Conservation (phyloP, 2,797 vertebrate genomes). For the Oryzias sinensis region DNA sequence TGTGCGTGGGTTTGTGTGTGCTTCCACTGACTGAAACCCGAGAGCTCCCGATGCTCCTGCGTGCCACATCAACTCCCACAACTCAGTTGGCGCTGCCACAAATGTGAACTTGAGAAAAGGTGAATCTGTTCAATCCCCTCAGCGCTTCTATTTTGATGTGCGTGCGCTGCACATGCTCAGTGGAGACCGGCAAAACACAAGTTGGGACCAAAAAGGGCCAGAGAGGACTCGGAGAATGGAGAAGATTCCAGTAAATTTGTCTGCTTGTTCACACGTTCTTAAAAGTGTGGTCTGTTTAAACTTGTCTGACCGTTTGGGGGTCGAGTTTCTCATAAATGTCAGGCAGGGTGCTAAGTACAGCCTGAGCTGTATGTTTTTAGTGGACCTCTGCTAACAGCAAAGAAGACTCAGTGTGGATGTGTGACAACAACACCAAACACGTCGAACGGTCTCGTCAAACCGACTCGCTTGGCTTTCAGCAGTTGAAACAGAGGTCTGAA, state of each 20-base stretch:
- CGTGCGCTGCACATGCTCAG: slow-evolving; percentile 63
- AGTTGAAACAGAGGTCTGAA: too few species aligned
- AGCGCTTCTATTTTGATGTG: slow-evolving; percentile 73
- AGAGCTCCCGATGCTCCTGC: slow-evolving; percentile 71
- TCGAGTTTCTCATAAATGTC: slow-evolving; percentile 75
- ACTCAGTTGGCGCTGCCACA: slow-evolving; percentile 68
- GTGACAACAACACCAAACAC: slow-evolving; percentile 50
- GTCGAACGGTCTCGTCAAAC: not conserved
- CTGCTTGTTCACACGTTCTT: slow-evolving; percentile 62
- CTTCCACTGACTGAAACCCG: slow-evolving; percentile 75
- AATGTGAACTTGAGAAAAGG: slow-evolving; percentile 82
- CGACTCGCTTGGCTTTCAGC: too few species aligned
- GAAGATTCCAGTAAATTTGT: slow-evolving; percentile 35
- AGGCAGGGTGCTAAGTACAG: slow-evolving; percentile 71
- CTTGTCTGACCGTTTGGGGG: slow-evolving; percentile 38
- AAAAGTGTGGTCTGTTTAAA: slow-evolving; percentile 32
- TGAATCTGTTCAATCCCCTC: slow-evolving; percentile 73
- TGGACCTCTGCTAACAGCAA: slow-evolving; percentile 54
- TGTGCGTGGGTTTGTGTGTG: slow-evolving; percentile 41
- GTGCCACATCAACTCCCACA: slow-evolving; percentile 79
- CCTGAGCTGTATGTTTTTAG: slow-evolving; percentile 56
- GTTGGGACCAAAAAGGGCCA: not conserved
- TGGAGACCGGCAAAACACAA: slow-evolving; percentile 15
- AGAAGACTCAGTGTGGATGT: slow-evolving; percentile 51
- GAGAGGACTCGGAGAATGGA: slow-evolving; percentile 19